Evolutionary conservation across 2,888 invertebrate species (phyloP).

Genomic region (Parochlus steinenii): DNA sequence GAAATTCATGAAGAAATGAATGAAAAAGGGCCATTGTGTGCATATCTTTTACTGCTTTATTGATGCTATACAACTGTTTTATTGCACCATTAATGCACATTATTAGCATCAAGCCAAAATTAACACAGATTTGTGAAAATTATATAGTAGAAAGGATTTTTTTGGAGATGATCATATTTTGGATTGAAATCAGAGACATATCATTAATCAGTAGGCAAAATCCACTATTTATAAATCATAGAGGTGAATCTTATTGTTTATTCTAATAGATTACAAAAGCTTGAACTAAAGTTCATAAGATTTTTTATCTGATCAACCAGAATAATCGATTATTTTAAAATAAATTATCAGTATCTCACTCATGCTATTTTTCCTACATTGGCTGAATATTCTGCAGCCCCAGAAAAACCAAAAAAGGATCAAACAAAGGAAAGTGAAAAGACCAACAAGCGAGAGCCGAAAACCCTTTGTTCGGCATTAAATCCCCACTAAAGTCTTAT

Average conservation of each 20-base stretch:
- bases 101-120: conserved; percentile 8
- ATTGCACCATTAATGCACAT: neutral
- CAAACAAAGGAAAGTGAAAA: conserved; percentile 7
- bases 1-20: neutral
- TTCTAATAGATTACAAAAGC: neutral
- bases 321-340: too few species aligned
- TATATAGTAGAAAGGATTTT: neutral
- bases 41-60: neutral
- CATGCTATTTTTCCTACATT: too few species aligned
- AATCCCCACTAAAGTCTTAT: conserved; percentile 11
- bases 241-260: neutral
- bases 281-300: too few species aligned
- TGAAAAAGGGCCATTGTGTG: neutral
- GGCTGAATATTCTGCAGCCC: too few species aligned
- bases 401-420: conserved; percentile 1
- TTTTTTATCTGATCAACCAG: too few species aligned
- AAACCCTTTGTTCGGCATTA: neutral
- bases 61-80: conserved; percentile 3
- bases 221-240: neutral
- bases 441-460: conserved; percentile 9
- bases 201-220: too few species aligned
- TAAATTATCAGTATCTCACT: too few species aligned
- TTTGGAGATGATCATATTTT: neutral
- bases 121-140: conserved; percentile 4
- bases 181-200: too few species aligned